phyloP scores from a whole-genome alignment of 2,888 invertebrate species.

The Cantharis rustica region DNA sequence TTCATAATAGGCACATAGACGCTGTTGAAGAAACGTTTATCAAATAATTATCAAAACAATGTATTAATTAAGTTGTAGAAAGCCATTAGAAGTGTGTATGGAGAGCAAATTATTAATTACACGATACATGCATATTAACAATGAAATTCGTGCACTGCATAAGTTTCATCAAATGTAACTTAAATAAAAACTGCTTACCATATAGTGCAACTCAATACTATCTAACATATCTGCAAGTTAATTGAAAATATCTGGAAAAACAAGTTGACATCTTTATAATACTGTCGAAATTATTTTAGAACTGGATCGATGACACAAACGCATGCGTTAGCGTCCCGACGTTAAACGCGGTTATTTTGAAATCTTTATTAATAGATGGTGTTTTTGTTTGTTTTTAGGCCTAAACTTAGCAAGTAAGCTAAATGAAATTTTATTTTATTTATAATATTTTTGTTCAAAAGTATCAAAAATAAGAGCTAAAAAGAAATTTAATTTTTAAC shows the following conservation, averaged over 20 bases:
- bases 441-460: background rate
- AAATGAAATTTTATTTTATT: background rate
- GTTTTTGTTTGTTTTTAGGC: constrained; percentile 4
- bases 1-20: background rate
- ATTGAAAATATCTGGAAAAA: constrained; percentile 48
- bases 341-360: constrained; percentile 35
- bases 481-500: background rate
- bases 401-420: background rate
- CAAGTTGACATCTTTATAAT: constrained; percentile 54
- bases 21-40: background rate
- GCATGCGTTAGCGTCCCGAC: constrained; percentile 38
- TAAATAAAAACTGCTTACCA: constrained; percentile 43
- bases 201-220: constrained; percentile 45
- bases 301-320: constrained; percentile 45
- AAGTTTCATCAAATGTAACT: background rate
- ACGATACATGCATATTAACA: background rate
- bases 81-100: background rate
- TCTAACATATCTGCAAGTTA: constrained; percentile 52
- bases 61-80: background rate
- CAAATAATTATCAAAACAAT: background rate
- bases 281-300: constrained; percentile 39
- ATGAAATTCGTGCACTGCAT: background rate
- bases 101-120: background rate
- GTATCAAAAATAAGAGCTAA: background rate
- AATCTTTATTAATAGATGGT: constrained; percentile 26